A percentile compares a stretch with the other conserved stretches of the same genome.
phyloP scores from a whole-genome alignment of 2,888 invertebrate genomes.

The Lasioglossum lativentre region DNA sequence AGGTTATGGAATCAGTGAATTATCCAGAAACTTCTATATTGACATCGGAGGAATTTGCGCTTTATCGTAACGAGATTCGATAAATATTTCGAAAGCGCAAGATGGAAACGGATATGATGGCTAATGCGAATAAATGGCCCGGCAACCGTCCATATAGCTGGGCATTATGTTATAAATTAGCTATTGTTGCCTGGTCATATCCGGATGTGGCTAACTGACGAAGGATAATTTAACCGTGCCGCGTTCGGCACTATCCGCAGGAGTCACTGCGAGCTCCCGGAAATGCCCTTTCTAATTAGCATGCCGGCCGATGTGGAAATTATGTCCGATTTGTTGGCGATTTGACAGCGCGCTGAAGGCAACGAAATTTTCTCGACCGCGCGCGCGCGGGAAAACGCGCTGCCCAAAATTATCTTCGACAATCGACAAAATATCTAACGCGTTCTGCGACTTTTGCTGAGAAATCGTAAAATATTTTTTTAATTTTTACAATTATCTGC shows the following conservation, averaged over 20 bases:
- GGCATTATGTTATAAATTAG: slow-evolving; percentile 80
- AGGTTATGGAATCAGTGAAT: neutral
- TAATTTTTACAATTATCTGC: neutral
- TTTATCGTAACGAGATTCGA: slow-evolving; percentile 49
- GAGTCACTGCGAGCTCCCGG: slow-evolving; percentile 66
- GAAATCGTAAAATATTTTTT: too few species aligned
- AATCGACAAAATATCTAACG: neutral
- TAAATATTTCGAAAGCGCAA: slow-evolving; percentile 68
- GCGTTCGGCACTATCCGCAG: slow-evolving; percentile 66
- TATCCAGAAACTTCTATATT: slow-evolving; percentile 16
- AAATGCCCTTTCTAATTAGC: slow-evolving; percentile 76
- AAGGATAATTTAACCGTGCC: slow-evolving; percentile 80
- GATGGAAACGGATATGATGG: slow-evolving; percentile 71
- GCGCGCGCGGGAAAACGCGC: neutral
- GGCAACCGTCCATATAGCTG: slow-evolving; percentile 71
- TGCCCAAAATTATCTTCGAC: neutral
- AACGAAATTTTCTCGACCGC: slow-evolving; percentile 24
- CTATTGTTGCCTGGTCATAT: slow-evolving; percentile 78
- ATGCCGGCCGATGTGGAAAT: slow-evolving; percentile 68
- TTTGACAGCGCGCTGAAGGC: slow-evolving; percentile 53
- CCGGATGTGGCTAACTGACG: slow-evolving; percentile 79
- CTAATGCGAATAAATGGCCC: slow-evolving; percentile 81
- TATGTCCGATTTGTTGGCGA: slow-evolving; percentile 68
- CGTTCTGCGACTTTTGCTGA: too few species aligned
- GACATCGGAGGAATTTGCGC: slow-evolving; percentile 34